These are phyloP conservation scores for Nephila pilipes DNA, from an alignment of 1,140 invertebrate species.

Conservation along the genomic window DNA sequence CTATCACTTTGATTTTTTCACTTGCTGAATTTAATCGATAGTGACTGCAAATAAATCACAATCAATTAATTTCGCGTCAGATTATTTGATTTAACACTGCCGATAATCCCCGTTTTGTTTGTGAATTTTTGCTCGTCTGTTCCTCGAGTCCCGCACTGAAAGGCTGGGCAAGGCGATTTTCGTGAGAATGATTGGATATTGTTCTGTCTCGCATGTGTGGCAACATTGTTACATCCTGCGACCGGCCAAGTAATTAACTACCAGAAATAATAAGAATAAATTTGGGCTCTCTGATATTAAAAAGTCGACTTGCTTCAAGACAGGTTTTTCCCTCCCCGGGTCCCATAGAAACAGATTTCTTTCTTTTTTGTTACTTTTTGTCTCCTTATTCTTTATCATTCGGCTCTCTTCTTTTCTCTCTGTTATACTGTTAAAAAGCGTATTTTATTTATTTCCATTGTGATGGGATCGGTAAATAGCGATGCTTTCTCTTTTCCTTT, in stretches of 20 bases:
- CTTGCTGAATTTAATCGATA: slow-evolving; percentile 17
- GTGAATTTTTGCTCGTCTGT: not conserved
- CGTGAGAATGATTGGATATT: slow-evolving; percentile 8
- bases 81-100: slow-evolving; percentile 25
- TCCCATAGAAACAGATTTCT: not conserved
- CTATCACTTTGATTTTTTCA: slow-evolving; percentile 16
- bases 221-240: not conserved
- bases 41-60: slow-evolving; percentile 38
- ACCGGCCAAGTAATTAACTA: not conserved
- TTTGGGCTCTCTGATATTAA: not conserved
- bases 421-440: too few species aligned
- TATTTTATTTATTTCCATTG: too few species aligned
- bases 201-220: not conserved
- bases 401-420: too few species aligned
- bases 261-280: not conserved
- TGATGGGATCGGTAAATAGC: too few species aligned
- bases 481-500: too few species aligned
- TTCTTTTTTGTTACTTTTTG: too few species aligned
- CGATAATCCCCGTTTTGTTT: not conserved
- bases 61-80: slow-evolving; percentile 32
- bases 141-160: not conserved
- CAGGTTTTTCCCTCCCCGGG: not conserved
- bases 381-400: too few species aligned
- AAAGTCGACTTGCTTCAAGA: not conserved
- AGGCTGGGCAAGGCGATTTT: not conserved